Conservation (phyloP, 2,888 invertebrate species). For the Sinodicranocentrus sp. region DNA sequence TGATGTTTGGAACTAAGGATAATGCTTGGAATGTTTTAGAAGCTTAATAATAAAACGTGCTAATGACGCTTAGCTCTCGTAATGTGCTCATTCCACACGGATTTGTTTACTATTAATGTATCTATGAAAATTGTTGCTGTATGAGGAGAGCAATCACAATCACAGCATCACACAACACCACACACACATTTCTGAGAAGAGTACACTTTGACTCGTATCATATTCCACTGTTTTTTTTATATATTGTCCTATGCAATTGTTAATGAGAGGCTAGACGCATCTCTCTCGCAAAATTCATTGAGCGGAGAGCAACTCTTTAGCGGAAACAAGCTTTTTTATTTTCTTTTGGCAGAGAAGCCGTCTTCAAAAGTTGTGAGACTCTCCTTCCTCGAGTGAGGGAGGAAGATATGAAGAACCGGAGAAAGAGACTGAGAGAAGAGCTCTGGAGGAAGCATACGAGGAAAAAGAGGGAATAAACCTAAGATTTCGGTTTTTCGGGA, state of each 20-base stretch:
- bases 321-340: no score
- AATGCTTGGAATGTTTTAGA: no score
- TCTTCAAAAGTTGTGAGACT: no score
- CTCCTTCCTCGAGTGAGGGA: no score
- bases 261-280: no score
- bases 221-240: no score
- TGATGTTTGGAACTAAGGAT: neutral
- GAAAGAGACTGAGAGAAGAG: conserved; percentile 5
- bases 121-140: neutral
- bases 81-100: conserved; percentile 32
- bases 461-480: conserved; percentile 54
- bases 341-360: no score
- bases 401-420: no score
- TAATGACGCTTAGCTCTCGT: conserved; percentile 60
- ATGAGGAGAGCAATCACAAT: neutral
- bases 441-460: neutral
- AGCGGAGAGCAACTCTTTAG: conserved; percentile 14
- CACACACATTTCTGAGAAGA: no score
- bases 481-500: conserved; percentile 68
- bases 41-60: conserved; percentile 47
- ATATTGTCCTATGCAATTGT: no score
- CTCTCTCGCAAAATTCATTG: conserved; percentile 50
- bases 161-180: no score
- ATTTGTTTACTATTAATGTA: conserved; percentile 36
- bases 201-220: no score